Evolutionary conservation across 1,140 invertebrate species (phyloP), one percentile per base, ranked within the genome.

Genomic region (Ephestia elutella): DNA sequence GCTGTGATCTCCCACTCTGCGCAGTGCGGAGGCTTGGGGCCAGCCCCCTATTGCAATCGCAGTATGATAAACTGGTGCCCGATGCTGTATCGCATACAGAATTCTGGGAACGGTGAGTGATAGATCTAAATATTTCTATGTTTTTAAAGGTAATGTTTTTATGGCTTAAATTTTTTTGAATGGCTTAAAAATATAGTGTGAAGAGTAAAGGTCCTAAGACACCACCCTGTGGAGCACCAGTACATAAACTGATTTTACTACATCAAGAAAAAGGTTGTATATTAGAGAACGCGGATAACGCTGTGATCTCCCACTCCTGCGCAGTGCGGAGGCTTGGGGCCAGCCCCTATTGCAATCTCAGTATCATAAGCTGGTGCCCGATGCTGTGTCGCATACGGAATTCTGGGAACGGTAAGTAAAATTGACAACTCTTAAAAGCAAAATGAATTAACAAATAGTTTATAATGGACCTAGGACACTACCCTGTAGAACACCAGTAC

Each of bases 91-190:
- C 89, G 2, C 84, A 90, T 60, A 82, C 89, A 0, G 70, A 90
- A 38, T 92, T 92, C 70, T 92, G 91, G 91, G 90, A 91, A 74
- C 86, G 91, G 90, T 91, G 49, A 56, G 69, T 62, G n/a, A n/a
- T 44, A 59, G 50, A 28, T 28, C 25, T 7, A 44, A 17, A 57
- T 19, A 38, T 8, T 10, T 5, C 25, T n/a, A n/a, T n/a, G n/a
- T n/a, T n/a, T n/a, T n/a, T n/a, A n/a, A n/a, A n/a, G n/a, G n/a
- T n/a, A n/a, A n/a, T n/a, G n/a, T n/a, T n/a, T n/a, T n/a, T n/a
- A n/a, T n/a, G n/a, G n/a, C n/a, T n/a, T n/a, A n/a, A n/a, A n/a
- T n/a, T n/a, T n/a, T n/a, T n/a, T n/a, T n/a, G n/a, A n/a, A 25
- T 25, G 7, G n/a, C n/a, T n/a, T n/a, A n/a, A n/a, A n/a, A n/a